phyloP scores from a whole-genome alignment of 30 jellyfish, hydroid and myxozoan genomes.

The Aurelia aurita complex sp. Pacific region DNA sequence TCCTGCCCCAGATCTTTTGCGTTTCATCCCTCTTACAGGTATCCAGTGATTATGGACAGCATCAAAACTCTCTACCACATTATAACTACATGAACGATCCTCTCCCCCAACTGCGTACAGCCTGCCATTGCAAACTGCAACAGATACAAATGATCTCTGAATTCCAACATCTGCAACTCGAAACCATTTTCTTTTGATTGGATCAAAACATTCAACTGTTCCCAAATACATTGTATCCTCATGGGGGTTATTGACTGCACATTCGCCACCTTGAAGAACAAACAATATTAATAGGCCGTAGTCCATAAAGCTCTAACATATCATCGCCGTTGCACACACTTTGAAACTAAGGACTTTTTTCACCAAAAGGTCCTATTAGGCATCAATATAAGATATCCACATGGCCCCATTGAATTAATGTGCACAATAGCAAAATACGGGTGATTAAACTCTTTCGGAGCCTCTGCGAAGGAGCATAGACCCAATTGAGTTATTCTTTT shows the following conservation, averaged over 20 bases:
- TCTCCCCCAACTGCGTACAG: constrained; percentile 96
- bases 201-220: constrained; percentile 87
- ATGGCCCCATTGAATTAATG: too few species aligned
- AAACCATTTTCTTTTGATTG: constrained; percentile 75
- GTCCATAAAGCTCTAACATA: too few species aligned
- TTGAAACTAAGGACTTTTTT: too few species aligned
- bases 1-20: constrained; percentile 97
- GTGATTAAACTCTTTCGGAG: too few species aligned
- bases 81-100: constrained; percentile 86
- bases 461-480: too few species aligned
- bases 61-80: constrained; percentile 80
- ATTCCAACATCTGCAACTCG: constrained; percentile 85
- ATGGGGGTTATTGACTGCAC: constrained; percentile 93
- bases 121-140: constrained; percentile 88
- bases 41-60: constrained; percentile 64
- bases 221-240: constrained; percentile 90
- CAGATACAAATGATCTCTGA: constrained; percentile 94
- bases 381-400: too few species aligned
- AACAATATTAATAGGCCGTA: too few species aligned
- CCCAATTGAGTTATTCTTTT: too few species aligned
- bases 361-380: too few species aligned
- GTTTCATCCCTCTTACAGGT: constrained; percentile 74
- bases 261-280: constrained; percentile 70
- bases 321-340: too few species aligned
- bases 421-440: too few species aligned